Base-by-base conservation (phyloP, 2,113 vertebrate genomes). In the Zosterops lateralis region DNA sequence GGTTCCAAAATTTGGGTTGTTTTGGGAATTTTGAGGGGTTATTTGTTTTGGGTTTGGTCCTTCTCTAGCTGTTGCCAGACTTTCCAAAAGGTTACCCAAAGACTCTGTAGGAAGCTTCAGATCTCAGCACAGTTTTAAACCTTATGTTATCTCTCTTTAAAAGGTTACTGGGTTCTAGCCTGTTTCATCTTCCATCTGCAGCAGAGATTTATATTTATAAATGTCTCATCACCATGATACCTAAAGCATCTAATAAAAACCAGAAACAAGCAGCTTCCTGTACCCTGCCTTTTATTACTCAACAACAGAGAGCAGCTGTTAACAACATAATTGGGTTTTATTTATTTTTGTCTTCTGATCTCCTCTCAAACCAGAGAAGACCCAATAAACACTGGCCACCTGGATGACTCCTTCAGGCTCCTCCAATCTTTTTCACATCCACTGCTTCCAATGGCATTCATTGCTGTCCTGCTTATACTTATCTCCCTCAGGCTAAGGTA, bases 221-320 rank as follows among this genome's bases (percentile, higher is more conserved):
- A 53, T 31, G 78, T 53, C 44, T 84, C 56, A 71, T 56, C 65
- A 70, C 70, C 70, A 81, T 14, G 34, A 44, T 71, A 64, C 44
- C 70, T 94, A 89, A 72, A 84, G 50, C 34, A 66, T 28, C 51
- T 89, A 87, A 95, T 40, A 71, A 81, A 92, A 93, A 84, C 0
- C 84, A 93, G 89, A 92, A 93, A 64, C 86, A 81, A 62, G 65
- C 56, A 91, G 65, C 31, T 87, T 93, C 87, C 80, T 62, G 56
- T 42, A 62, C 45, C 60, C 60, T 84, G 73, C 18, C 24, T 93
- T 92, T 74, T 61, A 58, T 70, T 77, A 80, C 40, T 86, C 67
- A 70, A 67, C 40, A 92, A 56, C 60, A 93, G 47, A 84, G 17
- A 93, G 31, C 38, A 65, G 28, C 51, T 62, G 47, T 50, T 94